These are phyloP conservation scores for Bos taurus DNA, from an alignment of 2,113 vertebrate species.

Conservation along the genomic window ARS-UCD2.0 NC_037352.1:40831001-40831500, in stretches of 20 bases:
- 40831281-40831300: accelerated
- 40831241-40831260: neutral
- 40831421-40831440: accelerated
- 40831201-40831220: neutral
- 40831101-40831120: neutral
- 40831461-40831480: neutral
- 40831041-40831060: too few relatives aligned
- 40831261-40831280: accelerated
- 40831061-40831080: neutral
- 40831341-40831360: neutral
- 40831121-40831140: neutral
- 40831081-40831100: neutral
- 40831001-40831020: accelerated
- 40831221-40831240: neutral
- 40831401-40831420: neutral
- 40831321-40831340: neutral
- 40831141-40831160: neutral
- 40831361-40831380: neutral
- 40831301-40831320: neutral
- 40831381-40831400: neutral
- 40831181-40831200: accelerated
- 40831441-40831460: neutral
- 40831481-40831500: neutral
- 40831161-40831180: neutral
- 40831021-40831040: accelerated